Evolutionary conservation across 1,140 invertebrate species (phyloP), one percentile per base, ranked within the genome.

Genomic region (Papilio polytes): DNA sequence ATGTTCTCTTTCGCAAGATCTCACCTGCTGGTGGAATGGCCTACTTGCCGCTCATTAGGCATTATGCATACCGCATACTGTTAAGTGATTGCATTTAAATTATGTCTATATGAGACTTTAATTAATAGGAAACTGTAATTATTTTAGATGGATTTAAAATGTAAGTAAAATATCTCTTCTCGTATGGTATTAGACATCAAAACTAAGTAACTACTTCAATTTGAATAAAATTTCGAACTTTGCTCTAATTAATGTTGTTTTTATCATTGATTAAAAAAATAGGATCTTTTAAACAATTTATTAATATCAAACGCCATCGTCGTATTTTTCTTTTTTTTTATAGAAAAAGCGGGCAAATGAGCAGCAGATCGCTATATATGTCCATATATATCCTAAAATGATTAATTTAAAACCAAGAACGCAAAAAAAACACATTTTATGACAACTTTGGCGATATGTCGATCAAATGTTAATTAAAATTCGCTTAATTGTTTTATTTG

Each of bases 391-490:
- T 41, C 36, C 36, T 41, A 41, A 0, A 41, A 41, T 41, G 36
- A 41, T 41, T 41, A 41, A 41, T 41, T 41, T 41, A 41, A 41
- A 41, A 41, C 1, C 6, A 41, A 8, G 4, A 41, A 41, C 36
- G 7, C 7, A 8, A 41, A 41, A n/a, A 31, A 70, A 70, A 31
- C 12, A 31, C 1, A 66, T 66, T 13, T 31, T 31, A 31, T 9
- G 15, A 66, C 10, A 26, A 31, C 63, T 31, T 70, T 15, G 12
- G 12, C 13, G 26, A 70, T 36, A 70, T 70, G 6, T 70, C 12
- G 63, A 70, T 70, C 63, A 36, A 70, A 70, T 70, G 26, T 70
- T 70, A 70, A 70, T 70, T 70, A 36, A 70, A 7, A 70, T 31
- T 22, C 12, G 26, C 12, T 18, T 1, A 70, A 31, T 70, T 31